These are phyloP conservation scores for Glyptemys insculpta DNA, from an alignment of 2,797 vertebrate genomes.

Conservation along the genomic window DNA sequence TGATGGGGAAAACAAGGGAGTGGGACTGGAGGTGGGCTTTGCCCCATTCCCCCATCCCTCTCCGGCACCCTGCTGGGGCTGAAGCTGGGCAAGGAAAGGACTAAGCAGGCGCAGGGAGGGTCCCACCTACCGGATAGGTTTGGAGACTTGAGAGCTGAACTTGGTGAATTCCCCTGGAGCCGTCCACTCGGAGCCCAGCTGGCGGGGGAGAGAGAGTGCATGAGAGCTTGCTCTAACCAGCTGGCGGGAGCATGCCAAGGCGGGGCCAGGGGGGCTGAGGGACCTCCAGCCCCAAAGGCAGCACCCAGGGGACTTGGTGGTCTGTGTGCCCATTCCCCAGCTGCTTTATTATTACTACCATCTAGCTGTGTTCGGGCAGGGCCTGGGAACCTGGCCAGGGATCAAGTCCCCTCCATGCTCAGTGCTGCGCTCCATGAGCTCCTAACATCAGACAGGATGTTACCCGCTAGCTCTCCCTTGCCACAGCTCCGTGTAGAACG, in stretches of 20 bases:
- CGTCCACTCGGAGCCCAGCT: constrained; percentile 97
- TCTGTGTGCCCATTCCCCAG: background rate
- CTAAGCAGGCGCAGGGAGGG: accelerated
- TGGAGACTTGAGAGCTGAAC: constrained; percentile 97
- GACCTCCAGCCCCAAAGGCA: background rate
- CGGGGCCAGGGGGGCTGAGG: background rate
- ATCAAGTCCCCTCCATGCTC: background rate
- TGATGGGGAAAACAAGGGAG: background rate
- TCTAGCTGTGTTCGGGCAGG: background rate
- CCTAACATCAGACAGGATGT: background rate
- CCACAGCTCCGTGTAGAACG: background rate
- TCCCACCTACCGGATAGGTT: constrained; percentile 91
- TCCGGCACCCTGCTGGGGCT: background rate
- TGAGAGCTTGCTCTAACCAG: too few species aligned
- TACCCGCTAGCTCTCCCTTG: background rate
- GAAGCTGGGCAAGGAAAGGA: background rate
- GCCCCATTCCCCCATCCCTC: background rate
- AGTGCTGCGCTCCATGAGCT: background rate
- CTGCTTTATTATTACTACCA: background rate
- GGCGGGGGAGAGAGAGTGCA: constrained; percentile 43
- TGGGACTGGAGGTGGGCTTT: background rate
- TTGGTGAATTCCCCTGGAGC: constrained; percentile 98
- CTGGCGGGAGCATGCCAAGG: background rate
- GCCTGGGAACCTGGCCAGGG: background rate
- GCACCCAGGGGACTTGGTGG: background rate